Conservation (phyloP, 2,113 vertebrate genomes). For the Megatriorchis doriae region DNA sequence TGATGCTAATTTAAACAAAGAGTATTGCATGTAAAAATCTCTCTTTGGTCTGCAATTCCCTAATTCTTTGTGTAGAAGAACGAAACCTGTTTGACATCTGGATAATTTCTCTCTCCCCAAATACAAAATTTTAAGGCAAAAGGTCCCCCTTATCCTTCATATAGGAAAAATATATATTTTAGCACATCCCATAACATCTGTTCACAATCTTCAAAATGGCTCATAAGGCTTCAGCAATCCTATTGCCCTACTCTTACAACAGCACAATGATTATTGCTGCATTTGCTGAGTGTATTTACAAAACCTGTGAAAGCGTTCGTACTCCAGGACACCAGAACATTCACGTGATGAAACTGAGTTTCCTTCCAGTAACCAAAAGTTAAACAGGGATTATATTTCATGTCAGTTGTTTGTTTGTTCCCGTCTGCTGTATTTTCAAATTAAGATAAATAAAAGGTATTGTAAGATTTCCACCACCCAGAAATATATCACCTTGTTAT, state of each 20-base stretch:
- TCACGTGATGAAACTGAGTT: background rate
- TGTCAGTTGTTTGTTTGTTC: background rate
- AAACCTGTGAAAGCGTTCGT: background rate
- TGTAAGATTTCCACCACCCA: background rate
- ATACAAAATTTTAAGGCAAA: background rate
- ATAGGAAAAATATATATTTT: background rate
- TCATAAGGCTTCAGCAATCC: background rate
- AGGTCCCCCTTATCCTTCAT: background rate
- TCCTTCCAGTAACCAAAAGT: background rate
- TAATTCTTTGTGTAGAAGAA: background rate
- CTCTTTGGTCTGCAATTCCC: background rate
- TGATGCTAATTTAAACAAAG: background rate
- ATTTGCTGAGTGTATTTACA: background rate
- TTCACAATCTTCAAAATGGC: background rate
- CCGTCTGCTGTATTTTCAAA: background rate
- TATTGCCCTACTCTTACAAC: background rate
- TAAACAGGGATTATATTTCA: background rate
- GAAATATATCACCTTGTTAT: background rate
- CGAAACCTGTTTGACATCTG: background rate
- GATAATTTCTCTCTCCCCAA: background rate
- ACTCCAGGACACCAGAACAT: background rate
- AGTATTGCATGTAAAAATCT: background rate
- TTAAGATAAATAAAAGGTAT: constrained; percentile 10
- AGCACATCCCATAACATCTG: background rate
- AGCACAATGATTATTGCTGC: background rate